phyloP scores from a whole-genome alignment of 1,140 invertebrate species.

The Trichogramma pretiosum region DNA sequence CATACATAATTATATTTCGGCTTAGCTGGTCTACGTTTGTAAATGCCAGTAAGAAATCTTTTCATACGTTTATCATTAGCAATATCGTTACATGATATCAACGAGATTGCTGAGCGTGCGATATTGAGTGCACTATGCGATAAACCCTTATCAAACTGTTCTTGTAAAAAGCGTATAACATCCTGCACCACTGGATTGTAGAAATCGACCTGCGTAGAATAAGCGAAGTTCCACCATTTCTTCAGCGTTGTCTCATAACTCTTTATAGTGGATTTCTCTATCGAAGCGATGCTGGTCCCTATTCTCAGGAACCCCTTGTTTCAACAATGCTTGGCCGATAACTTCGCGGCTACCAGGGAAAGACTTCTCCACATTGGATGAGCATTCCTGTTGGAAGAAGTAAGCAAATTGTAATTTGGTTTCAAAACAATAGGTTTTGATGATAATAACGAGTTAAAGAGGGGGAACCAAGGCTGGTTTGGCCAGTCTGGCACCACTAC shows the following conservation, averaged over 20 bases:
- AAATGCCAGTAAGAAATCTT: constrained; percentile 26
- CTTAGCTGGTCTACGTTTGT: constrained; percentile 19
- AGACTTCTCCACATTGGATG: constrained; percentile 4
- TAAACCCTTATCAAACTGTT: constrained; percentile 1
- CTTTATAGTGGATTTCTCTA: background rate
- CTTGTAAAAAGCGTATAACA: background rate
- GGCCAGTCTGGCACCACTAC: constrained; percentile 1
- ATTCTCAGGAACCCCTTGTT: constrained; percentile 7
- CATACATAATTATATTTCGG: constrained; percentile 27
- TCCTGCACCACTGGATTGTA: background rate
- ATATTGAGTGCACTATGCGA: constrained; percentile 24
- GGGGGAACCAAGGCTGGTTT: background rate
- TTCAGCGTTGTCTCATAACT: background rate
- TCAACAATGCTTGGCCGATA: constrained; percentile 14
- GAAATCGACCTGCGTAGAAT: background rate
- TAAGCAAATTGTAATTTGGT: background rate
- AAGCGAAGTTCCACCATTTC: background rate
- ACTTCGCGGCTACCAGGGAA: background rate
- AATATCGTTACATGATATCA: constrained; percentile 9
- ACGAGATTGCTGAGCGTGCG: constrained; percentile 14
- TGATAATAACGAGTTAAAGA: background rate
- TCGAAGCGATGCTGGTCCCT: background rate
- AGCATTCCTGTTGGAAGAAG: background rate
- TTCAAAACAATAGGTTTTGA: background rate
- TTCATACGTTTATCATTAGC: constrained; percentile 15